These are phyloP conservation scores for Triops longicaudatus DNA, from an alignment of 1,140 invertebrate genomes.

Conservation along the genomic window DNA sequence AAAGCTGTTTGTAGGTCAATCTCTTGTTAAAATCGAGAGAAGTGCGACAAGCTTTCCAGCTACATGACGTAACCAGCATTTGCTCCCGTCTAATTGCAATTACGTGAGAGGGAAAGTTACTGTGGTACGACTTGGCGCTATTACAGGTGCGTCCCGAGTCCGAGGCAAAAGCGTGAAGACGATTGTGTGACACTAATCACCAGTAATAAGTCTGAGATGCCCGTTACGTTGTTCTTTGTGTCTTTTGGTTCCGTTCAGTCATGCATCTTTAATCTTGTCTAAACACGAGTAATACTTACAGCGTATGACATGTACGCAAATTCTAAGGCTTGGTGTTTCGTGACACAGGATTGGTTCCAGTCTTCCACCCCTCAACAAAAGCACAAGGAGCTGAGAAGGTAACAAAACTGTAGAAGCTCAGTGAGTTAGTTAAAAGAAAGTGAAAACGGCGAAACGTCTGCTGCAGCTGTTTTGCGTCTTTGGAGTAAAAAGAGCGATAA, in stretches of 20 bases:
- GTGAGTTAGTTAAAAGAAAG: background rate
- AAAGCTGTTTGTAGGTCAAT: background rate
- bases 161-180: background rate
- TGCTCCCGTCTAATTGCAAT: constrained; percentile 1
- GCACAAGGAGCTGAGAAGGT: background rate
- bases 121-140: background rate
- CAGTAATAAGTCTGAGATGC: background rate
- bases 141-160: background rate
- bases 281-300: background rate
- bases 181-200: constrained; percentile 1
- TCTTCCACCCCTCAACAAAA: background rate
- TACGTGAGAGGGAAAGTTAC: constrained; percentile 14
- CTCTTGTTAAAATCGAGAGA: background rate
- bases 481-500: background rate
- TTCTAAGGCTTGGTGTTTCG: background rate
- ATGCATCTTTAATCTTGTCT: constrained; percentile 3
- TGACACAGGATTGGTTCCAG: background rate
- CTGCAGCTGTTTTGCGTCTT: background rate
- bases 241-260: background rate
- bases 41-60: background rate
- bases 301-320: background rate
- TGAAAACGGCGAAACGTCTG: background rate
- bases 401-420: too few species aligned
- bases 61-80: background rate
- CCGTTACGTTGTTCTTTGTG: background rate